Conservation (phyloP, 2,797 vertebrate genomes). For the Tapera naevia region DNA sequence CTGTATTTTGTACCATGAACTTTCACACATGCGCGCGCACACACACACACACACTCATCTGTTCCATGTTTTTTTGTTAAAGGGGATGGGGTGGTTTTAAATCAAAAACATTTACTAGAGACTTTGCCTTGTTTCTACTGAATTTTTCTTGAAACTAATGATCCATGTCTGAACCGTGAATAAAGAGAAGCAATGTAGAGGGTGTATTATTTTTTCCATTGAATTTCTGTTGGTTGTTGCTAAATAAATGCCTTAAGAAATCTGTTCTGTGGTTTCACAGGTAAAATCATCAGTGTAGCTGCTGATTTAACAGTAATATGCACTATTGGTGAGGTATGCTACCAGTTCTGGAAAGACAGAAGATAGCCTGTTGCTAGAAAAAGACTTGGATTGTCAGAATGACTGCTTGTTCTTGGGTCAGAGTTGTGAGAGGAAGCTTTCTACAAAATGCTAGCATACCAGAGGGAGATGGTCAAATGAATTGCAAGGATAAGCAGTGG, state of each 20-base stretch:
- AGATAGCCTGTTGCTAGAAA: background rate
- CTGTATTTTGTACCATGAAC: conserved; percentile 37
- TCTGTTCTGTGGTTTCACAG: background rate
- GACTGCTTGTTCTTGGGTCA: background rate
- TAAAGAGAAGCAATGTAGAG: conserved; percentile 20
- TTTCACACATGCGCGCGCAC: conserved; percentile 17
- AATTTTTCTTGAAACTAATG: background rate
- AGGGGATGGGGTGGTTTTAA: conserved; percentile 6
- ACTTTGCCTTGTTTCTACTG: conserved; percentile 23
- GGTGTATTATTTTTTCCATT: background rate
- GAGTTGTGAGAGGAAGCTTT: background rate
- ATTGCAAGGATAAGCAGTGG: background rate
- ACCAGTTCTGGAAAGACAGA: background rate
- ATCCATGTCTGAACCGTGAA: background rate
- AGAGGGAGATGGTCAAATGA: background rate
- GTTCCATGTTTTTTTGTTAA: background rate
- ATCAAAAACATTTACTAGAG: conserved; percentile 12
- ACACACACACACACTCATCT: background rate
- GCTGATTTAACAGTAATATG: background rate
- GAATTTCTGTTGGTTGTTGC: conserved; percentile 1
- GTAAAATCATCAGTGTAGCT: background rate
- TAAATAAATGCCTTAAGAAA: conserved; percentile 56
- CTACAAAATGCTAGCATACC: background rate
- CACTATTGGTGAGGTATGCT: background rate
- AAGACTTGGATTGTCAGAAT: background rate